These are phyloP conservation scores for Salvelinus fontinalis DNA, from an alignment of 2,113 vertebrate genomes.

Conservation along the genomic window DNA sequence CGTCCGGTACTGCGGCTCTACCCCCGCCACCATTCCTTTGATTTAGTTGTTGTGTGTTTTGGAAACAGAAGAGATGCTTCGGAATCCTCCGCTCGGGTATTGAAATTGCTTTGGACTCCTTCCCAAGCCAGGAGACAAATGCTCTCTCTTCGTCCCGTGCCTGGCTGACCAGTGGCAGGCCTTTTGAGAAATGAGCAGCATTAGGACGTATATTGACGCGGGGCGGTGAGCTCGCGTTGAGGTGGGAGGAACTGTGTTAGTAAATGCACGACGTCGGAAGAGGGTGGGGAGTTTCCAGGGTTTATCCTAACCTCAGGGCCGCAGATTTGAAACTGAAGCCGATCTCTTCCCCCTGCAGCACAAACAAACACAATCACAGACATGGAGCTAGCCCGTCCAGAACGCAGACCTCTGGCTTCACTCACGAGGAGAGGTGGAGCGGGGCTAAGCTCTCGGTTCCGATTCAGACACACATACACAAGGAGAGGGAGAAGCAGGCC, in stretches of 20 bases:
- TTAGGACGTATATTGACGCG: conserved; percentile 39
- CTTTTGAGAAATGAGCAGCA: conserved; percentile 26
- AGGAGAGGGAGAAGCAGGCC: conserved; percentile 32
- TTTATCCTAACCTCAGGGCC: conserved; percentile 47
- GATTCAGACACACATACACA: conserved; percentile 28
- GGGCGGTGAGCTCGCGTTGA: conserved; percentile 19
- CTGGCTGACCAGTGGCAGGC: conserved; percentile 45
- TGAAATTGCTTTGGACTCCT: conserved; percentile 71
- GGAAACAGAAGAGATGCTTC: conserved; percentile 68
- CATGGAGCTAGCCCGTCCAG: conserved; percentile 52
- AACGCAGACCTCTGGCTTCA: conserved; percentile 62
- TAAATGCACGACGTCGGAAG: conserved; percentile 32
- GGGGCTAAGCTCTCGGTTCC: conserved; percentile 31
- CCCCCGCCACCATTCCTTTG: conserved; percentile 47
- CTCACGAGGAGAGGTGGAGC: conserved; percentile 48
- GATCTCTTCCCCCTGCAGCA: conserved; percentile 52
- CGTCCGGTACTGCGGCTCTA: conserved; percentile 56
- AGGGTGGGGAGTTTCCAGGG: conserved; percentile 33
- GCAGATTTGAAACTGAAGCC: conserved; percentile 62
- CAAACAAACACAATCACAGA: conserved; percentile 72
- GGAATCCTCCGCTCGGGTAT: conserved; percentile 63
- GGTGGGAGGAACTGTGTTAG: conserved; percentile 46
- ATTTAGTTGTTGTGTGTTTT: conserved; percentile 72
- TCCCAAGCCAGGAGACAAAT: conserved; percentile 64
- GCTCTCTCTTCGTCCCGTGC: conserved; percentile 41